phyloP scores from a whole-genome alignment of 2,888 invertebrate species.

The Eupithecia vulgata region DNA sequence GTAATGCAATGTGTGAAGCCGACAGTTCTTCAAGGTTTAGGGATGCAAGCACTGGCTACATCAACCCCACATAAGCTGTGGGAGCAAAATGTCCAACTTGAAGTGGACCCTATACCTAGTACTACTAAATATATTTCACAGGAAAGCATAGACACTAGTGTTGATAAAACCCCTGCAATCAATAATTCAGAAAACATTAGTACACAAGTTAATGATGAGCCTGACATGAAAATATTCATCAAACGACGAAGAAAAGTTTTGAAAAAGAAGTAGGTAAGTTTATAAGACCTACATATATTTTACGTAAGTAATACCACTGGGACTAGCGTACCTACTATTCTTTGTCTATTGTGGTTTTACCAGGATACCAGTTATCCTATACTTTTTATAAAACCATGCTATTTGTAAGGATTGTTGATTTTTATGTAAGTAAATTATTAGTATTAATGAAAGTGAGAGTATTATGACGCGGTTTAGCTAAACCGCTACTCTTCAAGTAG shows the following conservation, averaged over 20 bases:
- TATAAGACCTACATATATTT: neutral
- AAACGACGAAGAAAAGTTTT: constrained; percentile 65
- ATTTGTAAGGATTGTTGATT: neutral
- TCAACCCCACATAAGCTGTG: constrained; percentile 67
- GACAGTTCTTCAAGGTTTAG: constrained; percentile 41
- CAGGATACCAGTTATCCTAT: neutral
- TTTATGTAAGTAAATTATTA: constrained; percentile 10
- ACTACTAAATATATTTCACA: constrained; percentile 39
- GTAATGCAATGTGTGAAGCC: constrained; percentile 33
- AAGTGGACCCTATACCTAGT: constrained; percentile 22
- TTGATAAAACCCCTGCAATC: constrained; percentile 33
- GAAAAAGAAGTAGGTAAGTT: constrained; percentile 48
- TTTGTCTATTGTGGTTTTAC: neutral
- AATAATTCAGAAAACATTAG: constrained; percentile 47
- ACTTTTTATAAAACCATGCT: neutral
- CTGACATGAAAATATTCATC: constrained; percentile 73
- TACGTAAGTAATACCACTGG: neutral
- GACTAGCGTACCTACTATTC: neutral
- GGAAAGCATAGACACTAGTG: constrained; percentile 39
- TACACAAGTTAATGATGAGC: constrained; percentile 54
- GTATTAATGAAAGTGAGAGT: neutral
- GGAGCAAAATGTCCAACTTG: constrained; percentile 28
- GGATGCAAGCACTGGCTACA: constrained; percentile 65
- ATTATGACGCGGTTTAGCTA: neutral
- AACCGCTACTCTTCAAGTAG: neutral